phyloP scores from a whole-genome alignment of 2,888 invertebrate genomes.

The Tinea semifulvella region DNA sequence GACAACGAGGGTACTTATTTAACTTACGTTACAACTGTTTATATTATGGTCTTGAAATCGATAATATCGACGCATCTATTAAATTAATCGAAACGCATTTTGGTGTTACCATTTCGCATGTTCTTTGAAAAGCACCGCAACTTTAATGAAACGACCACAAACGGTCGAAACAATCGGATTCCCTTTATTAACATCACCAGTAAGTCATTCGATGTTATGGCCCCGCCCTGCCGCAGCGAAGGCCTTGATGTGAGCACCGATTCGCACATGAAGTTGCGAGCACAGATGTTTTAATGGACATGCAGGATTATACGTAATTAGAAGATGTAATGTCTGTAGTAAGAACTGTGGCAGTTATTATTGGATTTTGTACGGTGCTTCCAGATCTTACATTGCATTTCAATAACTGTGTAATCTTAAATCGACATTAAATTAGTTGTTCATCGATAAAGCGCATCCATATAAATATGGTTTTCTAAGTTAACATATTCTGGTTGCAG shows the following conservation, averaged over 20 bases:
- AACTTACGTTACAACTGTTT: constrained; percentile 1
- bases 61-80: constrained; percentile 3
- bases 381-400: neutral
- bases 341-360: constrained; percentile 1
- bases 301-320: constrained; percentile 10
- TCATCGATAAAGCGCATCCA: neutral
- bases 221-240: constrained; percentile 14
- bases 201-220: constrained; percentile 17
- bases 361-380: constrained; percentile 10
- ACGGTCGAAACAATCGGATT: constrained; percentile 24
- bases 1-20: neutral
- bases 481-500: neutral
- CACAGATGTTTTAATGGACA: constrained; percentile 11
- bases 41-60: neutral
- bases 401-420: neutral
- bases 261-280: constrained; percentile 13
- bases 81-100: constrained; percentile 10
- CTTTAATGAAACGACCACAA: constrained; percentile 31
- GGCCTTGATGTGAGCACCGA: constrained; percentile 10
- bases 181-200: constrained; percentile 21
- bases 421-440: neutral
- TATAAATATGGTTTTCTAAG: neutral
- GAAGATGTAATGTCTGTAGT: constrained; percentile 6
- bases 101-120: constrained; percentile 13
- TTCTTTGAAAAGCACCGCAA: constrained; percentile 15